phyloP scores from a whole-genome alignment of 2,113 vertebrate genomes.

The Electrona antarctica region DNA sequence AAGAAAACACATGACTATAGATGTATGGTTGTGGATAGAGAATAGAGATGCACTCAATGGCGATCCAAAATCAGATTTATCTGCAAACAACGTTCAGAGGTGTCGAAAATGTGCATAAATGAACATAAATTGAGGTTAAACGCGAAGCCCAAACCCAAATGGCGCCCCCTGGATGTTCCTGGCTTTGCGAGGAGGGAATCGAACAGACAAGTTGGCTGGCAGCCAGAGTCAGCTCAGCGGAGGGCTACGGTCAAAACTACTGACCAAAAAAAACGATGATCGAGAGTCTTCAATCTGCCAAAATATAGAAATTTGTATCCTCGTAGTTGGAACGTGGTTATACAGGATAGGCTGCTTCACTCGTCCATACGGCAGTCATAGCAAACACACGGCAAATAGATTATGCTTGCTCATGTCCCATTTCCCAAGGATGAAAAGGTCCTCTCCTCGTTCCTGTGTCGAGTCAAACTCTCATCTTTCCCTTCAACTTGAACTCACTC shows the following conservation, averaged over 20 bases:
- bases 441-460: slow-evolving; percentile 12
- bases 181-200: no score
- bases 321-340: not conserved
- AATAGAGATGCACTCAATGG: no score
- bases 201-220: slow-evolving; percentile 35
- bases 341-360: slow-evolving; percentile 1
- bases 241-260: slow-evolving; percentile 25
- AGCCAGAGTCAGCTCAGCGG: slow-evolving; percentile 20
- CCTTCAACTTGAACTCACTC: slow-evolving; percentile 8
- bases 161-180: no score
- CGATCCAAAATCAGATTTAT: no score
- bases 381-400: slow-evolving; percentile 1
- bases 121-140: no score
- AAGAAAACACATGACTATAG: no score
- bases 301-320: slow-evolving; percentile 48
- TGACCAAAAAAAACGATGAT: slow-evolving; percentile 28
- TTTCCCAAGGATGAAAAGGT: slow-evolving; percentile 7
- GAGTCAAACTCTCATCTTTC: slow-evolving; percentile 5
- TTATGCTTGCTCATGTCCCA: not conserved
- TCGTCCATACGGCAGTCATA: not conserved
- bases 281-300: slow-evolving; percentile 35
- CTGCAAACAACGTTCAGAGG: no score
- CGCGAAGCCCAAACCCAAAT: no score
- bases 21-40: no score
- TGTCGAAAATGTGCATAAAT: no score